Conservation (phyloP, 2,797 vertebrate genomes). For the Neopelma chrysocephalum region DNA sequence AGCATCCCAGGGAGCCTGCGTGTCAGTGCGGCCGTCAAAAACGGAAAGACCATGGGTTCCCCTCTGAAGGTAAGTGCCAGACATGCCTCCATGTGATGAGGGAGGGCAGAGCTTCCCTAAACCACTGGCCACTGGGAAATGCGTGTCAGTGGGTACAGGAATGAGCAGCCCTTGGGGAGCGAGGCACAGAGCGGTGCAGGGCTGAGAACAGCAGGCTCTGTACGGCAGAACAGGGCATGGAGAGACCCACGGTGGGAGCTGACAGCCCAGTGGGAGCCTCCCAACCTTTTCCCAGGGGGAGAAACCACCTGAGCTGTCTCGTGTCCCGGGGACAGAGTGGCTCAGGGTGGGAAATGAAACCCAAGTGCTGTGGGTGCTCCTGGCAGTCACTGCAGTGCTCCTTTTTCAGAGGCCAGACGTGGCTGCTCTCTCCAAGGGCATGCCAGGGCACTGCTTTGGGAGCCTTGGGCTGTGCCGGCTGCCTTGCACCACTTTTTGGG, state of each 20-base stretch:
- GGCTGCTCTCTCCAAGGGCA: neutral
- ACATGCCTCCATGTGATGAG: neutral
- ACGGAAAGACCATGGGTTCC: neutral
- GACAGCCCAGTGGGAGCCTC: neutral
- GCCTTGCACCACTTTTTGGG: neutral
- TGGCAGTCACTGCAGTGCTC: neutral
- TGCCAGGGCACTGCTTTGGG: accelerated
- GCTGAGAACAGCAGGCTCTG: neutral
- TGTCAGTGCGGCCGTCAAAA: neutral
- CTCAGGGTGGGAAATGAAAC: neutral
- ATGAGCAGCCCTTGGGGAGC: neutral
- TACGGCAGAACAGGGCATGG: accelerated
- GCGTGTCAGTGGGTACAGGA: neutral
- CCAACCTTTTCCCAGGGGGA: neutral
- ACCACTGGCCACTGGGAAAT: neutral
- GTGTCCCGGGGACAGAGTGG: neutral
- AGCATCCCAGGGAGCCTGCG: conserved; percentile 69
- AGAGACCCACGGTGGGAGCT: neutral
- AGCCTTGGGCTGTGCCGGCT: neutral
- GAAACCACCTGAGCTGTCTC: neutral
- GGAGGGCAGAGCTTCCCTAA: neutral
- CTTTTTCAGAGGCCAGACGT: neutral
- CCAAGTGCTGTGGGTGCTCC: neutral
- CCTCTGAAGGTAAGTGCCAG: conserved; percentile 69
- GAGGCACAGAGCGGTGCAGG: neutral